phyloP scores from a whole-genome alignment of 2,113 vertebrate genomes.

The crab-eating macaque (Macaca fascicularis) region DNA sequence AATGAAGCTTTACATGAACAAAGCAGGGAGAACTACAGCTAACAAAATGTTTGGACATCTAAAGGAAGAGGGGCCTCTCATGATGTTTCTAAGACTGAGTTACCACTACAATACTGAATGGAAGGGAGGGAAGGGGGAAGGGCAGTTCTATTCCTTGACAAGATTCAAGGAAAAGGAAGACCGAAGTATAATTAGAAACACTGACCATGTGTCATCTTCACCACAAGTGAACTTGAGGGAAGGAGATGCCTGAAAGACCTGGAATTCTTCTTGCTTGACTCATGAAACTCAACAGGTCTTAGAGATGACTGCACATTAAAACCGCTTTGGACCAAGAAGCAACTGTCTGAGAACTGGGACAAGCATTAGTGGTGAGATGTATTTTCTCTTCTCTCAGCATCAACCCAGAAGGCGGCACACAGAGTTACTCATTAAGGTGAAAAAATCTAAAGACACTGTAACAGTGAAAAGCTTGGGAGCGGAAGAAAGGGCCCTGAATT shows the following conservation, averaged over 20 bases:
- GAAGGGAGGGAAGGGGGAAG: background rate
- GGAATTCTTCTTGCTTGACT: background rate
- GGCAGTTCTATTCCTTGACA: background rate
- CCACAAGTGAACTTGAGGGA: background rate
- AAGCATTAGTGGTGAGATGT: background rate
- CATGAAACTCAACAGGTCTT: background rate
- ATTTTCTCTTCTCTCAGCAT: background rate
- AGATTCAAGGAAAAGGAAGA: background rate
- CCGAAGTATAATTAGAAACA: background rate
- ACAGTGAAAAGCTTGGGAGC: background rate
- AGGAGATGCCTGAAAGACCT: background rate
- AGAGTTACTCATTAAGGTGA: background rate
- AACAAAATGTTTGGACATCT: background rate
- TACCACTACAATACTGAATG: accelerated
- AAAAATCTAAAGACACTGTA: background rate
- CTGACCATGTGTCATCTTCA: background rate
- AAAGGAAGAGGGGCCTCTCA: background rate
- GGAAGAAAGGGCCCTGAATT: background rate
- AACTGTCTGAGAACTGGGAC: background rate
- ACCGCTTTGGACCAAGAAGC: background rate
- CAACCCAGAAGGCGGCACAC: background rate
- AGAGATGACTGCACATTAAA: background rate
- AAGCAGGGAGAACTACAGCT: background rate
- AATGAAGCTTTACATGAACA: background rate
- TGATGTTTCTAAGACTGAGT: background rate